Conservation (phyloP, 2,113 vertebrate genomes). For the Bufo gargarizans region DNA sequence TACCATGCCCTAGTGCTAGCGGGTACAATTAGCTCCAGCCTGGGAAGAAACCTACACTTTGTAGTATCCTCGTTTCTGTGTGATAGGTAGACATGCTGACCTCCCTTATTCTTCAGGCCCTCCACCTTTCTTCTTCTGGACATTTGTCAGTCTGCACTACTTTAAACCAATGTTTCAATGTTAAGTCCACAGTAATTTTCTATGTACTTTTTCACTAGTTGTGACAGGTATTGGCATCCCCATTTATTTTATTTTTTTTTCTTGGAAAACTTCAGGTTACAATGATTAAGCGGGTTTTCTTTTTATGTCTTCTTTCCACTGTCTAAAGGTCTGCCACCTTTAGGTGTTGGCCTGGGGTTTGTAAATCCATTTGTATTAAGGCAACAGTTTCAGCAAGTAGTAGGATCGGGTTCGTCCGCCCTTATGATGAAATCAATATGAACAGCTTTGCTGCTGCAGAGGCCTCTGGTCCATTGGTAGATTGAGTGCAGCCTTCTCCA, state of each 20-base stretch:
- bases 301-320: background rate
- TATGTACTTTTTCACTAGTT: constrained; percentile 59
- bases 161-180: constrained; percentile 73
- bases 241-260: constrained; percentile 60
- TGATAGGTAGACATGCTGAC: constrained; percentile 65
- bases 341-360: constrained; percentile 34
- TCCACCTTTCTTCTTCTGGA: constrained; percentile 19
- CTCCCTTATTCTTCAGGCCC: background rate
- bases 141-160: constrained; percentile 72
- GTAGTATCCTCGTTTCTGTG: constrained; percentile 63
- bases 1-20: background rate
- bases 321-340: background rate
- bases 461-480: constrained; percentile 54
- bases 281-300: background rate
- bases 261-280: constrained; percentile 63
- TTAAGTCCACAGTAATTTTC: constrained; percentile 72
- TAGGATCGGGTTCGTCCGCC: constrained; percentile 35
- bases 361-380: constrained; percentile 40
- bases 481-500: background rate
- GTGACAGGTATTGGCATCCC: constrained; percentile 63
- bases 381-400: constrained; percentile 31
- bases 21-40: constrained; percentile 18
- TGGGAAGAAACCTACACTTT: constrained; percentile 62
- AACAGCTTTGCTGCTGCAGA: constrained; percentile 36
- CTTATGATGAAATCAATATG: constrained; percentile 26